Evolutionary conservation across 2,797 vertebrate genomes (phyloP).

Genomic region (Geotrypetes seraphini): DNA sequence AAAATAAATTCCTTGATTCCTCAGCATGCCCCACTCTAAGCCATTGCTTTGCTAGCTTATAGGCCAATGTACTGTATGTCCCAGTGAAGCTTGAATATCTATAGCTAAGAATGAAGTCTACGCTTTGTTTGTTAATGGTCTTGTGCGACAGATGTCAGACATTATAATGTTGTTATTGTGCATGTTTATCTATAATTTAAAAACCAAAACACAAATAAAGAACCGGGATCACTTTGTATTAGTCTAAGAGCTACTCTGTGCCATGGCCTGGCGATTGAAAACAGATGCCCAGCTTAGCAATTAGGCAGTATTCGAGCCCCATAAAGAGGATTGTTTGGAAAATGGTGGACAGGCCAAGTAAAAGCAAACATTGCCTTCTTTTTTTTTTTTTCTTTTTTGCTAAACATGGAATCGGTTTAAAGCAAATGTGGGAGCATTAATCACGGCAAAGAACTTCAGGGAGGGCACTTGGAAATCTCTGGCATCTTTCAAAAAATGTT

Average conservation of each 20-base stretch:
- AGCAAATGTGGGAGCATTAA: conserved; percentile 49
- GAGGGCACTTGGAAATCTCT: conserved; percentile 28
- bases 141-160: conserved; percentile 18
- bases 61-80: conserved; percentile 2
- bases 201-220: conserved; percentile 49
- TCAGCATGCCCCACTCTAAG: too few species aligned
- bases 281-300: conserved; percentile 56
- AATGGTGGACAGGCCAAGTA: conserved; percentile 34
- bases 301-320: conserved; percentile 41
- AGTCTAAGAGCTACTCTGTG: conserved; percentile 34
- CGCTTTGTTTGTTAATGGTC: conserved; percentile 8
- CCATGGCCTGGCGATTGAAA: conserved; percentile 46
- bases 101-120: conserved; percentile 1
- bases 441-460: conserved; percentile 41
- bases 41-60: neutral
- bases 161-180: conserved; percentile 16
- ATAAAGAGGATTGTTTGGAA: conserved; percentile 50
- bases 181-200: conserved; percentile 38
- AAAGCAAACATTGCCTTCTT: conserved; percentile 60
- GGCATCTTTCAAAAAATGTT: conserved; percentile 43
- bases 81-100: conserved; percentile 7
- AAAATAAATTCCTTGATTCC: too few species aligned
- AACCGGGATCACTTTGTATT: conserved; percentile 31
- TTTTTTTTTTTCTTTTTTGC: conserved; percentile 53
- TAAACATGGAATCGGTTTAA: conserved; percentile 48